Evolutionary conservation across 2,888 invertebrate genomes (phyloP), one percentile per base, ranked within the genome.

Genomic region (Trichacis sp.): DNA sequence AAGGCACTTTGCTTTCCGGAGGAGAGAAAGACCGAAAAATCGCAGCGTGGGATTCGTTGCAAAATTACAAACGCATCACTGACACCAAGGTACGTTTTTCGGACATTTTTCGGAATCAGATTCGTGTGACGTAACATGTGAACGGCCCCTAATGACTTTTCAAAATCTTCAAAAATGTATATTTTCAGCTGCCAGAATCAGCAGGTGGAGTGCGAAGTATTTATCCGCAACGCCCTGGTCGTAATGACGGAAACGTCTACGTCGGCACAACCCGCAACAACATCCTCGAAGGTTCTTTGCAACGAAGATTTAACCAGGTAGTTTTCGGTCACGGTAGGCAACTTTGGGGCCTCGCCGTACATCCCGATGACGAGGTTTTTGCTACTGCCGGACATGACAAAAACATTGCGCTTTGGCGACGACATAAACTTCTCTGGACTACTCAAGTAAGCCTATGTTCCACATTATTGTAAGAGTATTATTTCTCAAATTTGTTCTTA

Each of bases 361-460:
- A 96, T 84, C 95, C 96, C 0, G 94, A 94, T 73, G 94, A 94
- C 77, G 95, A 96, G 84, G 89, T 95, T 71, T 96, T 95, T 78
- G 94, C 96, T 0, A 95, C 96, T 0, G 96, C 96, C 0, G 96
- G 96, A 0, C 93, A 94, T 76, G 96, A 96, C 82, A 94, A 94
- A 81, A 92, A 93, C 74, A 93, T 97, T 67, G 94, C 94, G 1
- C 86, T 96, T 43, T 97, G 97, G 97, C 90, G 94, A 64, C 92
- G 94, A 62, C 95, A 94, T 81, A 94, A 94, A 85, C 87, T 95
- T 9, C 88, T 95, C 43, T 96, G 96, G 92, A 92, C 91, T 53
- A 91, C 93, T 38, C 93, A 94, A 87, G 93, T 95, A 79, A 9
- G 52, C 33, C 8, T 8, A 11, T 29, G 14, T 36, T 15, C 5